phyloP scores from a whole-genome alignment of 2,888 invertebrate genomes.

The Scaptomyza caliginosa region DNA sequence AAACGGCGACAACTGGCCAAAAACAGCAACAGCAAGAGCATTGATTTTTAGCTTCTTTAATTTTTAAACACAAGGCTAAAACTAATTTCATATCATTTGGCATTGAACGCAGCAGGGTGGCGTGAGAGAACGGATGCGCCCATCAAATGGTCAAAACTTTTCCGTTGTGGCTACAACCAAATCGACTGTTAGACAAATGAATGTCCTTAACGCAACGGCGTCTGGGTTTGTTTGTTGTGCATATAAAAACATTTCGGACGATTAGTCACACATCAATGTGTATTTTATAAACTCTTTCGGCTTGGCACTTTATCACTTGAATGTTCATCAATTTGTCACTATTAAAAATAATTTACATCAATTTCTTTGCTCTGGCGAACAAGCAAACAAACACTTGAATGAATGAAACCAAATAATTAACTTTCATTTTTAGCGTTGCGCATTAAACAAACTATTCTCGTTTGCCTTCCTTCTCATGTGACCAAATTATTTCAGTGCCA shows the following conservation, averaged over 20 bases:
- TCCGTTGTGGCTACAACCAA: constrained; percentile 15
- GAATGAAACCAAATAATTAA: too few relatives aligned
- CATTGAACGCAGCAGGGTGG: constrained; percentile 35
- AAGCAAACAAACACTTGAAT: constrained; percentile 26
- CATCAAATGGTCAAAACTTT: constrained; percentile 41
- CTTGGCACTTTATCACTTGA: constrained; percentile 44
- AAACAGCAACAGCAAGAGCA: constrained; percentile 3
- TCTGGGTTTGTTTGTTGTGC: constrained; percentile 10
- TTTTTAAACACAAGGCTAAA: constrained; percentile 70
- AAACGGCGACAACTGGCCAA: not conserved
- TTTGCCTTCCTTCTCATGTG: not conserved
- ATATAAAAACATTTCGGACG: constrained; percentile 22
- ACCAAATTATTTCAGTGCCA: constrained; percentile 2
- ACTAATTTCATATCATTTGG: constrained; percentile 77
- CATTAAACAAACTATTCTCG: too few relatives aligned
- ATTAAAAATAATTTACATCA: constrained; percentile 44
- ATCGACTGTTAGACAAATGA: constrained; percentile 47
- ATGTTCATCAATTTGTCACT: constrained; percentile 54
- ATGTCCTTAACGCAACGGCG: constrained; percentile 44
- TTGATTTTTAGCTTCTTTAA: constrained; percentile 52
- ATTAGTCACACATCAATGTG: constrained; percentile 55
- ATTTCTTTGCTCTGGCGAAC: not conserved
- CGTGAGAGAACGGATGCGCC: not conserved
- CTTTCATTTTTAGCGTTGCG: too few relatives aligned
- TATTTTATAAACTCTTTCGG: constrained; percentile 43